Evolutionary conservation across 2,888 invertebrate species (phyloP).

Genomic region (Pammene aurita): DNA sequence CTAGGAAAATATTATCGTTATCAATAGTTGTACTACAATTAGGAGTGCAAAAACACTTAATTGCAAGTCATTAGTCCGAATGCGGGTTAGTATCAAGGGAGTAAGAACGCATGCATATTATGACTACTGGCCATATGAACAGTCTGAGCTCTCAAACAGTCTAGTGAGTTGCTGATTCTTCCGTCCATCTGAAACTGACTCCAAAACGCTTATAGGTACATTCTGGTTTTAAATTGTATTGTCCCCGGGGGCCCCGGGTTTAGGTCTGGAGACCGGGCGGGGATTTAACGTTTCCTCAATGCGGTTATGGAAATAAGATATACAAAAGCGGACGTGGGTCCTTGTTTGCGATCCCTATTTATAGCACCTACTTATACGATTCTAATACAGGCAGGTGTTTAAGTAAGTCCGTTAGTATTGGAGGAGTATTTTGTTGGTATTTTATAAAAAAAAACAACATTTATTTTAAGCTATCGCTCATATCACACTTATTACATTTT

Average conservation of each 20-base stretch:
- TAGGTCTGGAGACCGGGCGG: not conserved
- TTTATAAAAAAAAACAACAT: no score
- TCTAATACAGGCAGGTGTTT: not conserved
- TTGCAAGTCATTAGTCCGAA: not conserved
- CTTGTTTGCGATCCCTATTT: not conserved
- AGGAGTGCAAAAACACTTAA: not conserved
- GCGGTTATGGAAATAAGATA: not conserved
- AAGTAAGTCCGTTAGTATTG: no score
- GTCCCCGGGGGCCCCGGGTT: no score
- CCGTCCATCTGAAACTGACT: no score
- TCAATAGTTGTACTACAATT: not conserved
- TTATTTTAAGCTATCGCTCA: no score
- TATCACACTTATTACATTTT: no score
- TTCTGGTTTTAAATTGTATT: no score
- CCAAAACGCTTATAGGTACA: no score
- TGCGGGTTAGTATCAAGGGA: not conserved
- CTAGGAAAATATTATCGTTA: conserved; percentile 45
- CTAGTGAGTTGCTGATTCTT: no score
- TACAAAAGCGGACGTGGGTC: not conserved
- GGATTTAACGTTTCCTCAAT: not conserved
- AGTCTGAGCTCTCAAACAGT: not conserved
- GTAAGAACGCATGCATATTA: not conserved
- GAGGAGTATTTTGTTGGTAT: not conserved
- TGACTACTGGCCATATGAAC: not conserved
- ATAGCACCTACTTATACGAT: not conserved